phyloP scores from a whole-genome alignment of 1,140 invertebrate genomes.

The Camponotus pennsylvanicus region DNA sequence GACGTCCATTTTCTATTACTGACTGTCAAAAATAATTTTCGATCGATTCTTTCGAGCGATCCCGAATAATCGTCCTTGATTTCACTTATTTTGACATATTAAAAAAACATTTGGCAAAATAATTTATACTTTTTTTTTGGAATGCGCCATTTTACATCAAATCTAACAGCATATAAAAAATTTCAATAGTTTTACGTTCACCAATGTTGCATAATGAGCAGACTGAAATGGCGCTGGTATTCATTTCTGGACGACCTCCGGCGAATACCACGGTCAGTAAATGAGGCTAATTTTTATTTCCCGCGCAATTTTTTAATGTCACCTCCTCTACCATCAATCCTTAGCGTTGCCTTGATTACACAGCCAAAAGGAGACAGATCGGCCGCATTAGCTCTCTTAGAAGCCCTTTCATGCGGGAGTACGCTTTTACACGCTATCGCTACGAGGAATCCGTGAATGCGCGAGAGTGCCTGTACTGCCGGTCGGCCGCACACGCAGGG shows the following conservation, averaged over 20 bases:
- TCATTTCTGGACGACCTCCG: slow-evolving; percentile 48
- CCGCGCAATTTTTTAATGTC: slow-evolving; percentile 50
- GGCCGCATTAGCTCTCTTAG: slow-evolving; percentile 53
- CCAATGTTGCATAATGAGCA: slow-evolving; percentile 37
- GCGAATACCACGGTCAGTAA: slow-evolving; percentile 44
- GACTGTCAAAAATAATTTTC: background rate
- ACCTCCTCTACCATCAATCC: slow-evolving; percentile 5
- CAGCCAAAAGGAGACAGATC: slow-evolving; percentile 54
- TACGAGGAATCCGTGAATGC: slow-evolving; percentile 58
- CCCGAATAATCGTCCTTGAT: background rate
- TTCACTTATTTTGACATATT: background rate
- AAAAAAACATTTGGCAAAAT: background rate
- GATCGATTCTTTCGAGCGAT: background rate
- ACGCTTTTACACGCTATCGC: slow-evolving; percentile 56
- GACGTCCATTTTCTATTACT: background rate
- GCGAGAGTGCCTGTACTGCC: slow-evolving; percentile 36
- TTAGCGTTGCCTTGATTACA: slow-evolving; percentile 33
- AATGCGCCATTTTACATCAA: background rate
- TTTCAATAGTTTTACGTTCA: background rate
- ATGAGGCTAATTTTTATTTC: slow-evolving; percentile 62
- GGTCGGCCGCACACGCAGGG: slow-evolving; percentile 31
- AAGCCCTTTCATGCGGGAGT: slow-evolving; percentile 49
- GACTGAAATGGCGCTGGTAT: slow-evolving; percentile 30
- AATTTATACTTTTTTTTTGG: background rate
- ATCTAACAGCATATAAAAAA: background rate